A percentile compares a stretch with the other conserved stretches of the same genome.
phyloP scores from a whole-genome alignment of 1,140 invertebrate species.

The Camponotus floridanus region DNA sequence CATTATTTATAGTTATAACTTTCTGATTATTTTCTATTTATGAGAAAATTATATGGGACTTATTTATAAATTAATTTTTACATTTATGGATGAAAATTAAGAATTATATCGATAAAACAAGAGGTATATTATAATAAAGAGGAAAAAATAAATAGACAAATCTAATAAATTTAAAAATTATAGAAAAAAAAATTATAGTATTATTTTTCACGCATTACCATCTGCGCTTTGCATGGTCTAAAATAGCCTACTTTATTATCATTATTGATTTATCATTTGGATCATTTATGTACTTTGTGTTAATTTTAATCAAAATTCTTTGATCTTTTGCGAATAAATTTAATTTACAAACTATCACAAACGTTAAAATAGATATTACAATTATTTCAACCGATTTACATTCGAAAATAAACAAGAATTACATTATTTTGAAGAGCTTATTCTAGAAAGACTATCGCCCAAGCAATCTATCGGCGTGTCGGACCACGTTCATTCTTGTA shows the following conservation, averaged over 20 bases:
- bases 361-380: neutral
- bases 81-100: slow-evolving; percentile 3
- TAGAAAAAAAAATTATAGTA: too few relatives aligned
- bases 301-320: too few relatives aligned
- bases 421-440: slow-evolving; percentile 15
- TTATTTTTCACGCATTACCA: too few relatives aligned
- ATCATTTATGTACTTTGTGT: too few relatives aligned
- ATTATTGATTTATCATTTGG: too few relatives aligned
- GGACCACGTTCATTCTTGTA: neutral
- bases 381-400: neutral
- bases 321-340: too few relatives aligned
- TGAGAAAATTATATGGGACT: neutral
- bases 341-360: neutral
- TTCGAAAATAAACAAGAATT: slow-evolving; percentile 14
- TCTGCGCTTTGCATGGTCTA: too few relatives aligned
- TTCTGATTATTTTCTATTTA: slow-evolving; percentile 28
- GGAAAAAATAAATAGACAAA: neutral
- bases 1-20: slow-evolving; percentile 26
- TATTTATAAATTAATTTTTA: slow-evolving; percentile 24
- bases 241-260: too few relatives aligned
- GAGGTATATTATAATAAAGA: neutral
- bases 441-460: too few relatives aligned
- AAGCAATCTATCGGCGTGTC: neutral
- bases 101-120: neutral
- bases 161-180: neutral